Evolutionary conservation across 2,888 invertebrate species (phyloP), one percentile per base, ranked within the genome.

Genomic region (Yponomeuta plumbellus): DNA sequence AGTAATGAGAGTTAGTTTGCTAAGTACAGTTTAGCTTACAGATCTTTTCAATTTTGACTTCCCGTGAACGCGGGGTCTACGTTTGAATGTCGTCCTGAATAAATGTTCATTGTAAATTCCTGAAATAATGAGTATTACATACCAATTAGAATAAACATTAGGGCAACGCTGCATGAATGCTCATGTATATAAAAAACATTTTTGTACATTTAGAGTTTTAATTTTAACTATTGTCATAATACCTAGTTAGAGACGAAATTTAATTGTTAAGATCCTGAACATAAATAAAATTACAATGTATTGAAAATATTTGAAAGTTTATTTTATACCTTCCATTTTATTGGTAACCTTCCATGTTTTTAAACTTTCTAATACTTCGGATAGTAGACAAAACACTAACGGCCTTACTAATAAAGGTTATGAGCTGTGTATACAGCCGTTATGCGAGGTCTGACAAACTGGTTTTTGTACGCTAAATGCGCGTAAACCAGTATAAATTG

Each of bases 161-260:
- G 79, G 74, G 76, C 78, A 71, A 84, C 34, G 82, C 77, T 86
- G 83, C 88, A 86, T 88, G 83, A 76, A 79, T 78, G 81, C 85
- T 85, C 78, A 82, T 90, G 88, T 90, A 88, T 87, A 88, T 84
- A 65, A 65, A 56, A 84, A 80, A 77, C 81, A 86, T 83, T 89
- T 89, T 91, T 91, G 89, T 90, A 90, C 89, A 90, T 88, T 83
- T 90, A 89, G 86, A 78, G 77, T 81, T 84, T 83, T 88, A 86
- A 86, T 88, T 66, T 90, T 89, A 86, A 88, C 80, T 83, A 84
- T 85, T 82, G 80, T 84, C 77, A 79, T 78, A 73, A 77, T 84
- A 34, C 34, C 3, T 34, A 85, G 79, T 81, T 88, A 87, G 85
- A 80, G 80, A 90, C 86, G 61, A 88, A 90, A 89, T 84, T 88